Evolutionary conservation across 2,113 vertebrate species (phyloP).

Genomic region (Salvelinus sp.): DNA sequence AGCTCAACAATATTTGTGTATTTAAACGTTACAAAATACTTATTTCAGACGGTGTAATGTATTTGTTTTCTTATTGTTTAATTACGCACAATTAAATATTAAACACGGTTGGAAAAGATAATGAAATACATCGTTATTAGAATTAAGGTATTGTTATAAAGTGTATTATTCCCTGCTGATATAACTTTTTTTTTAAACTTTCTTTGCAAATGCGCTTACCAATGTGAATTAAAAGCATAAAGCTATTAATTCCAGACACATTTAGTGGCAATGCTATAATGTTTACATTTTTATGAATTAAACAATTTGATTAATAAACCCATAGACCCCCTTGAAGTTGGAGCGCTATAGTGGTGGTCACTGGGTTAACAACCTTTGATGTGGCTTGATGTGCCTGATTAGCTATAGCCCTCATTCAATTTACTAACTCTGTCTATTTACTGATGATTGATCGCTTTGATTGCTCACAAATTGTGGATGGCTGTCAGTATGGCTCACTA

Average conservation of each 20-base stretch:
- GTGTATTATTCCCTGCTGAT: too few relatives aligned
- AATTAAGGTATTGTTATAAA: too few relatives aligned
- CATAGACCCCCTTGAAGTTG: not conserved
- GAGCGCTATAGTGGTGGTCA: not conserved
- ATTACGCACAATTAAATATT: not conserved
- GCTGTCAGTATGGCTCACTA: constrained; percentile 56
- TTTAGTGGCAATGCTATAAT: too few relatives aligned
- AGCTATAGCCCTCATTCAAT: constrained; percentile 5
- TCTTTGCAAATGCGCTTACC: too few relatives aligned
- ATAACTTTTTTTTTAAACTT: too few relatives aligned
- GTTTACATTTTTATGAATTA: not conserved
- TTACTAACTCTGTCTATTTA: constrained; percentile 17
- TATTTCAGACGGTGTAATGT: not conserved
- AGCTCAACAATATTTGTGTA: not conserved
- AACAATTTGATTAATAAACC: not conserved
- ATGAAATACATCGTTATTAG: too few relatives aligned
- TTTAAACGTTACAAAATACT: not conserved
- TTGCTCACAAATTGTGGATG: constrained; percentile 60
- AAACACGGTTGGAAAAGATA: too few relatives aligned
- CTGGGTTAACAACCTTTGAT: constrained; percentile 10
- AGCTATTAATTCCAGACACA: too few relatives aligned
- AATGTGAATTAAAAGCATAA: too few relatives aligned
- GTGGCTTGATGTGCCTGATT: not conserved
- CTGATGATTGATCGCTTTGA: constrained; percentile 53
- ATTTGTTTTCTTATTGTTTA: not conserved